phyloP scores from a whole-genome alignment of 1,140 invertebrate species.

The Cydia pomonella region DNA sequence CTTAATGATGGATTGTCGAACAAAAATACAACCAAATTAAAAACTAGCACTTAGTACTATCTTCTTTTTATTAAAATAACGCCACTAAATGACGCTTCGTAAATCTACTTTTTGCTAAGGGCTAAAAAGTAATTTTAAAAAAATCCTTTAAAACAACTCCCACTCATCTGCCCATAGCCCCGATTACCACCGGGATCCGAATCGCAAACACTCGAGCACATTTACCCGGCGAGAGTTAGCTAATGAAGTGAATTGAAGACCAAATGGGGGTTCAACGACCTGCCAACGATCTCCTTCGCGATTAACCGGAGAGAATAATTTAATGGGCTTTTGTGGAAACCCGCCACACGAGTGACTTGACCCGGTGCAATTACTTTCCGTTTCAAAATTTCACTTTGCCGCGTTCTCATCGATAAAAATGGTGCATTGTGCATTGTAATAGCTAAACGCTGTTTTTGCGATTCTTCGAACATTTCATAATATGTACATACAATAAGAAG shows the following conservation, averaged over 20 bases:
- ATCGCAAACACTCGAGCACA: conserved; percentile 37
- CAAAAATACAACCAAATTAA: too few species aligned
- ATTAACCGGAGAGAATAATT: conserved; percentile 51
- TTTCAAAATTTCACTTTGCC: conserved; percentile 12
- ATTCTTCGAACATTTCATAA: too few species aligned
- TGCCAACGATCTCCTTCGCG: conserved; percentile 48
- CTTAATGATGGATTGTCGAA: too few species aligned
- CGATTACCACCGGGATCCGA: conserved; percentile 13
- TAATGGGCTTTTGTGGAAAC: conserved; percentile 47
- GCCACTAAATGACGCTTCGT: too few species aligned
- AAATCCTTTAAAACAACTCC: background rate
- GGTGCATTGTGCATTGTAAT: conserved; percentile 27
- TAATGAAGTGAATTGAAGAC: conserved; percentile 57
- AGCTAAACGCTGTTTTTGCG: background rate
- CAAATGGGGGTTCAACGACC: conserved; percentile 50
- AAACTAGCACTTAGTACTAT: too few species aligned
- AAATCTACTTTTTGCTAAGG: background rate
- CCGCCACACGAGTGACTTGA: conserved; percentile 25
- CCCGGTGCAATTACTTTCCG: conserved; percentile 24
- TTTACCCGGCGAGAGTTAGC: conserved; percentile 41
- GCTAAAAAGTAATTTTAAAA: background rate
- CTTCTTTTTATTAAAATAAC: too few species aligned
- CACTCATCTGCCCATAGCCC: conserved; percentile 21
- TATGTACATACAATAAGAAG: too few species aligned
- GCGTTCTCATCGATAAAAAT: conserved; percentile 28